Percentiles rank a stretch among this genome's conserved stretches.
phyloP scores from a whole-genome alignment of 2,797 vertebrate genomes.

The Ctenopoma multispine region DNA sequence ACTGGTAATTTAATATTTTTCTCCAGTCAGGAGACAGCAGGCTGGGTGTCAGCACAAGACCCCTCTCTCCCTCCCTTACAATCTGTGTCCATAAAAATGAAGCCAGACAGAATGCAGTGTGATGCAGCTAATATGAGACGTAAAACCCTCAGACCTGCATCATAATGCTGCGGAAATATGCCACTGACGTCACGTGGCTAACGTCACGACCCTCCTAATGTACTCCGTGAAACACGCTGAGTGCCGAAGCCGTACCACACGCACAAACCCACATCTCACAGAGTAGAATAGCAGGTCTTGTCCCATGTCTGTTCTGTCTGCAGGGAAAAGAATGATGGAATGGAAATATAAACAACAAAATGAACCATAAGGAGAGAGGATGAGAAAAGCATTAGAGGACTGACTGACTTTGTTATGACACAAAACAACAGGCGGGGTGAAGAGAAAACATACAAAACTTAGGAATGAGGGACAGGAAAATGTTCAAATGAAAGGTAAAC shows the following conservation, averaged over 20 bases:
- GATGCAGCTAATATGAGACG: slow-evolving; percentile 26
- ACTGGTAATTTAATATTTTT: slow-evolving; percentile 59
- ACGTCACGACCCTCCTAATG: slow-evolving; percentile 34
- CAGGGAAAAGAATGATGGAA: slow-evolving; percentile 56
- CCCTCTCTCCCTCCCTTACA: slow-evolving; percentile 25
- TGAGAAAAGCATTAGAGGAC: slow-evolving; percentile 68
- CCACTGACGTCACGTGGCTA: slow-evolving; percentile 23
- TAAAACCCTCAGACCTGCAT: slow-evolving; percentile 31
- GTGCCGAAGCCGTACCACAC: slow-evolving; percentile 24
- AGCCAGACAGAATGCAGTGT: slow-evolving; percentile 27
- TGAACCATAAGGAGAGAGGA: slow-evolving; percentile 66
- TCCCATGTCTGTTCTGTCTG: slow-evolving; percentile 40
- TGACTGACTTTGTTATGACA: slow-evolving; percentile 84
- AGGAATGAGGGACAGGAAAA: slow-evolving; percentile 84
- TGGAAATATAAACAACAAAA: slow-evolving; percentile 73
- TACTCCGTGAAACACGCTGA: slow-evolving; percentile 35
- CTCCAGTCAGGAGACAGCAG: slow-evolving; percentile 56
- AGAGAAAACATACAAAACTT: slow-evolving; percentile 80
- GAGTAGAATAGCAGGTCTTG: slow-evolving; percentile 50
- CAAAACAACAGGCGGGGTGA: slow-evolving; percentile 82
- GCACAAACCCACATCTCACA: slow-evolving; percentile 41
- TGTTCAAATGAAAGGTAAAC: slow-evolving; percentile 85
- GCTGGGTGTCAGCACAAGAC: slow-evolving; percentile 62
- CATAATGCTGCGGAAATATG: slow-evolving; percentile 23
- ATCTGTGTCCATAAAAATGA: slow-evolving; percentile 32